Base-by-base conservation (phyloP, 2,797 vertebrate genomes). In the Lacerta bilineata region DNA sequence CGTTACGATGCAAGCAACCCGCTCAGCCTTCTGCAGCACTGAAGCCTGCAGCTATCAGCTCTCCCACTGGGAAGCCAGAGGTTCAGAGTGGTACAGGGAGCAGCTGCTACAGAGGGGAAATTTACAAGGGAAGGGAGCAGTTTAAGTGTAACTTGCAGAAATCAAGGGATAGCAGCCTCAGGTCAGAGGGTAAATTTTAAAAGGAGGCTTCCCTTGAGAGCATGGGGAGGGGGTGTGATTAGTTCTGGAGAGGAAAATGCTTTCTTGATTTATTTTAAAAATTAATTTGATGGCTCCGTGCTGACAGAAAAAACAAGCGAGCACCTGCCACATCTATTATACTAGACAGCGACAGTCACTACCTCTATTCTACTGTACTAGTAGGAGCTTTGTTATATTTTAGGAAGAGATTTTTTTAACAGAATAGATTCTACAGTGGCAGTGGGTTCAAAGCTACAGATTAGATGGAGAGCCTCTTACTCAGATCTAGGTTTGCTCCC, bases 191-290 rank as follows among this genome's bases (percentile, higher is more conserved):
- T 61, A 90, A 76, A 89, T 90, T 87, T n/a, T 27, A 84, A 69
- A 87, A 33, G 78, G 80, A 90, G 88, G 91, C 90, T 90, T 89
- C 85, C 71, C 43, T 81, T 8, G 83, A 59, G 89, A 90, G 11
- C 46, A 87, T 17, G 1, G 43, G 72, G 80, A 85, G 85, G 75
- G 84, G 71, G 25, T 90, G 79, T 89, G 76, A 84, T 3, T 68
- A 3, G 76, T 33, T 88, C 87, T 68, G 7, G 82, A 80, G 64
- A 89, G 87, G 88, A 71, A 86, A 91, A 91, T 66, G 23, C 87
- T 23, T 0, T 25, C 92, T 90, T 90, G 90, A 90, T 91, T 94
- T 91, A 91, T 93, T 91, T 93, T 85, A 85, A 82, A 92, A 85
- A 89, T 87, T 90, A 89, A 94, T 90, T 90, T 91, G 85, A 90